Evolutionary conservation across 2,797 vertebrate genomes (phyloP).

Genomic region (Etheostoma perlongum): DNA sequence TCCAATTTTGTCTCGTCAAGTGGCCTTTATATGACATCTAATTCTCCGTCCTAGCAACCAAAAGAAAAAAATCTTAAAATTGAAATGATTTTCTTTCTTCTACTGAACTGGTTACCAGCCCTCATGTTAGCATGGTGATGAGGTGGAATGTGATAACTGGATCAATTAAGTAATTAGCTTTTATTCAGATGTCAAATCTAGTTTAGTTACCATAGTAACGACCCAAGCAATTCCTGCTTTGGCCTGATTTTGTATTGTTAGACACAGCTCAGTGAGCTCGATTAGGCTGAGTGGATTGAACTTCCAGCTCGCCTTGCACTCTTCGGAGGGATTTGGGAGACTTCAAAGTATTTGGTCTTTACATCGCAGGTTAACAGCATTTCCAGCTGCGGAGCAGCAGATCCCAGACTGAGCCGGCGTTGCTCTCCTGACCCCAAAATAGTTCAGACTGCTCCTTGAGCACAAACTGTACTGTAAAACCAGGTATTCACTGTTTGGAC

Average conservation of each 20-base stretch:
- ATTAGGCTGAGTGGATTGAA: slow-evolving; percentile 39
- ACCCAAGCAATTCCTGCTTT: not conserved
- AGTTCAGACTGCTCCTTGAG: slow-evolving; percentile 10
- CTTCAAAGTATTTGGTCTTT: slow-evolving; percentile 52
- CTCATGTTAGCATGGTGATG: slow-evolving; percentile 8
- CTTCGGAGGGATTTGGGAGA: slow-evolving; percentile 37
- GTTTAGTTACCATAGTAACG: slow-evolving; percentile 1
- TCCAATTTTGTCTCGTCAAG: slow-evolving; percentile 42
- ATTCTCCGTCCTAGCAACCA: slow-evolving; percentile 29
- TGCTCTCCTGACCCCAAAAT: slow-evolving; percentile 13
- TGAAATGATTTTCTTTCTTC: slow-evolving; percentile 3
- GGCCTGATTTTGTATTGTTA: slow-evolving; percentile 16
- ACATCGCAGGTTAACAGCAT: slow-evolving; percentile 43
- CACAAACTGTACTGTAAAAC: not conserved
- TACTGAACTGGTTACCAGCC: not conserved
- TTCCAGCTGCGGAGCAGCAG: slow-evolving; percentile 32
- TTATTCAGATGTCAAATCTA: slow-evolving; percentile 17
- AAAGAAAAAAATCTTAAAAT: slow-evolving; percentile 29
- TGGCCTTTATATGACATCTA: slow-evolving; percentile 47
- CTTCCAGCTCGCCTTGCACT: not conserved
- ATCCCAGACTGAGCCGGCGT: slow-evolving; percentile 35
- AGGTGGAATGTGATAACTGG: slow-evolving; percentile 13
- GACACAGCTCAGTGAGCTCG: slow-evolving; percentile 28
- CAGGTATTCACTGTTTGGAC: slow-evolving; percentile 4
- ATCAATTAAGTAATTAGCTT: slow-evolving; percentile 23